A percentile compares a stretch with the other conserved stretches of the same genome.
Evolutionary conservation across 2,113 vertebrate species (phyloP).

Genomic region (Chaetodon auriga): DNA sequence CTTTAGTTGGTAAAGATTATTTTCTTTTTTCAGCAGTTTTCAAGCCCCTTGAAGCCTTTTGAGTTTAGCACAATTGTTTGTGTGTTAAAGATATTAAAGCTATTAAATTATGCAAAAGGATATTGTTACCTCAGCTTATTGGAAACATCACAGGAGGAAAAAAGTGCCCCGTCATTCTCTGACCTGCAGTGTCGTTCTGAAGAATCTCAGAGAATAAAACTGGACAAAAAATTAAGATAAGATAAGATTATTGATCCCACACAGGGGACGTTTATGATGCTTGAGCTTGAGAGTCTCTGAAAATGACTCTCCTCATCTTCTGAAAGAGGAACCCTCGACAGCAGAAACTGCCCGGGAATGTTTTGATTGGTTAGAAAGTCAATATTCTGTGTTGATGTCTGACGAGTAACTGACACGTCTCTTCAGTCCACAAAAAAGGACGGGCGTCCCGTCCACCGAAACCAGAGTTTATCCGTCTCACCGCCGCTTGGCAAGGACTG

Average conservation of each 20-base stretch:
- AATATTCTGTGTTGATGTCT: background rate
- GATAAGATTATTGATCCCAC: too few species aligned
- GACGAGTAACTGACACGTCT: background rate
- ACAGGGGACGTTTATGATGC: too few species aligned
- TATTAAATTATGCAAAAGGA: conserved; percentile 3
- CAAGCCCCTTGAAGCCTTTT: background rate
- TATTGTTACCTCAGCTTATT: background rate
- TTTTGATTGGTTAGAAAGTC: background rate
- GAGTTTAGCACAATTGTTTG: background rate
- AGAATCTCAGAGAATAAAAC: background rate
- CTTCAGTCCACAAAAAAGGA: background rate
- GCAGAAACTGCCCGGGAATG: background rate
- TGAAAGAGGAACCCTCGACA: background rate
- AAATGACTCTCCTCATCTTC: background rate
- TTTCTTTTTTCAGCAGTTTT: background rate
- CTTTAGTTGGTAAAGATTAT: background rate
- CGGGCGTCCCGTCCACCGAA: background rate
- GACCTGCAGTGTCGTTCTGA: too few species aligned
- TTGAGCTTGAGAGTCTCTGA: background rate
- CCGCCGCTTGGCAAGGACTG: background rate
- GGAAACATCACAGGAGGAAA: background rate
- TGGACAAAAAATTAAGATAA: background rate
- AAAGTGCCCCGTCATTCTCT: background rate
- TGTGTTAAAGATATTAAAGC: background rate
- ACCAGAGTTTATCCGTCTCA: conserved; percentile 17